Evolutionary conservation across 2,113 vertebrate species (phyloP).

Genomic region (Pipra filicauda): DNA sequence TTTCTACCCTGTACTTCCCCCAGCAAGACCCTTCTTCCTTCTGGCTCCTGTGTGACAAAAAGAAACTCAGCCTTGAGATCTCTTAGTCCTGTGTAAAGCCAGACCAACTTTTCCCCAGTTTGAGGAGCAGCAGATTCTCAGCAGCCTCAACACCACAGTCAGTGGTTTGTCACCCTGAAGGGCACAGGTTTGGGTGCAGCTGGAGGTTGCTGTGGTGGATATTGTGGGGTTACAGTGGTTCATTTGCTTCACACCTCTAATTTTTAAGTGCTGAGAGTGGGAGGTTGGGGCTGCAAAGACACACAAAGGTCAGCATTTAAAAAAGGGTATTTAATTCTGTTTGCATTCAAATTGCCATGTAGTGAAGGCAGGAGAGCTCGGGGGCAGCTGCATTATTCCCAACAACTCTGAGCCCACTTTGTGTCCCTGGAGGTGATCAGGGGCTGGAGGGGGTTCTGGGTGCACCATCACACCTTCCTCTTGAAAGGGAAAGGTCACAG

Average conservation of each 20-base stretch:
- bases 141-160: neutral
- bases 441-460: neutral
- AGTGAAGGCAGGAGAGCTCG: neutral
- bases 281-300: neutral
- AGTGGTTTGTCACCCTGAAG: neutral
- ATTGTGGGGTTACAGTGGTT: neutral
- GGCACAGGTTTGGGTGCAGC: neutral
- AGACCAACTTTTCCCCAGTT: fast-evolving
- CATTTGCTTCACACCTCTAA: neutral
- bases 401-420: fast-evolving
- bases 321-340: neutral
- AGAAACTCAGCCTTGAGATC: conserved; percentile 27
- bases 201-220: neutral
- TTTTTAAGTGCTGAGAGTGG: neutral
- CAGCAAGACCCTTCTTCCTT: neutral
- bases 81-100: neutral
- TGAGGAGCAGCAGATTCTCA: neutral
- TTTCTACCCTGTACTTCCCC: neutral
- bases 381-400: neutral
- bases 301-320: neutral
- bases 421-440: neutral
- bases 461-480: neutral
- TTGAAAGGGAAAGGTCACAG: conserved; percentile 7
- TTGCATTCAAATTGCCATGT: neutral
- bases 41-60: neutral